phyloP scores from a whole-genome alignment of 2,113 vertebrate species.

The Salvelinus fontinalis region DNA sequence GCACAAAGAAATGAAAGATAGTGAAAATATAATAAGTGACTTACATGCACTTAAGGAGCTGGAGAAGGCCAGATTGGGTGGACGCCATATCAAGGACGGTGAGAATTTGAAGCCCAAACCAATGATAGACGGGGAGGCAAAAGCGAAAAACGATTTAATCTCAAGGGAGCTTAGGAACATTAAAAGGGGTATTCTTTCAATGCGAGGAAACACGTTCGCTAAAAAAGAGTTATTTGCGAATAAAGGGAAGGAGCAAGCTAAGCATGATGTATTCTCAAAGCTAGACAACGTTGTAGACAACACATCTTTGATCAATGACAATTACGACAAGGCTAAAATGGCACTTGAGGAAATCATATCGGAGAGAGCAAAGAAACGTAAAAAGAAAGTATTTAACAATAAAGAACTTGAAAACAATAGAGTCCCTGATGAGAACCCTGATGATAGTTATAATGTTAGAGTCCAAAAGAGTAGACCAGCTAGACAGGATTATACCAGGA shows the following conservation, averaged over 20 bases:
- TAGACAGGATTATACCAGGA: not conserved
- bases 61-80: conserved; percentile 48
- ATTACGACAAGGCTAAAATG: conserved; percentile 69
- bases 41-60: conserved; percentile 62
- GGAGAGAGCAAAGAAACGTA: conserved; percentile 65
- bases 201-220: conserved; percentile 68
- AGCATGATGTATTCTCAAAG: conserved; percentile 35
- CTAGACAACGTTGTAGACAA: conserved; percentile 47
- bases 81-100: conserved; percentile 10
- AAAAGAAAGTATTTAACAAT: conserved; percentile 31
- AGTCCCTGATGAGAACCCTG: conserved; percentile 17
- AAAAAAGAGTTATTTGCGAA: conserved; percentile 63
- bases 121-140: conserved; percentile 51
- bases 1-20: conserved; percentile 40
- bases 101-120: conserved; percentile 44
- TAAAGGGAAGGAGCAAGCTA: conserved; percentile 53
- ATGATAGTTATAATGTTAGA: conserved; percentile 27
- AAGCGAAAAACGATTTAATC: conserved; percentile 62
- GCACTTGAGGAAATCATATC: conserved; percentile 73
- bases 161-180: conserved; percentile 61
- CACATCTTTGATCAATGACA: conserved; percentile 61
- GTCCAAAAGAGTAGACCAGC: conserved; percentile 30
- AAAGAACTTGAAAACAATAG: conserved; percentile 25
- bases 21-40: conserved; percentile 57
- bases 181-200: conserved; percentile 61